These are phyloP conservation scores for Myotis yumanensis DNA, from an alignment of 2,113 vertebrate genomes.

Conservation along the genomic window DNA sequence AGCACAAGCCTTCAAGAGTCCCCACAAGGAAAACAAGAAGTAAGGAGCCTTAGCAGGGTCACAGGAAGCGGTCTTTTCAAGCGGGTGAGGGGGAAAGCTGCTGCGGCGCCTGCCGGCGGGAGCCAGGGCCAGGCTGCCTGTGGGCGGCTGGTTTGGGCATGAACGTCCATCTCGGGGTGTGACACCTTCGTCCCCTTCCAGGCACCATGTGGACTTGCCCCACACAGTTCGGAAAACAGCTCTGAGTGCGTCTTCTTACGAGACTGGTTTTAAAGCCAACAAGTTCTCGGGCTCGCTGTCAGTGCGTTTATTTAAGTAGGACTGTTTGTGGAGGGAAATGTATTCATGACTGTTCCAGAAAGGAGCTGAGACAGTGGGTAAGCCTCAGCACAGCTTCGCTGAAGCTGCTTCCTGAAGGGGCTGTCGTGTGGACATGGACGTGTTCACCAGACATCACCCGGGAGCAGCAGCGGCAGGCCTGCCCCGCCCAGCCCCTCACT, in stretches of 20 bases:
- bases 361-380: neutral
- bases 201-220: neutral
- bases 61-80: neutral
- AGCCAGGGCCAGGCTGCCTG: neutral
- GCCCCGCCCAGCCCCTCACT: neutral
- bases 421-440: neutral
- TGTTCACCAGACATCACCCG: neutral
- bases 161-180: neutral
- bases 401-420: neutral
- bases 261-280: neutral
- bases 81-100: too few relatives aligned
- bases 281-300: neutral
- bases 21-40: conserved; percentile 87
- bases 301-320: conserved; percentile 21
- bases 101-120: neutral
- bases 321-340: neutral
- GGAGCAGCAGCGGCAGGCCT: too few relatives aligned
- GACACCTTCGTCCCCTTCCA: neutral
- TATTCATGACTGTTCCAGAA: neutral
- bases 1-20: conserved; percentile 85
- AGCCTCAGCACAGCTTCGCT: neutral
- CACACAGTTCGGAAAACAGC: neutral
- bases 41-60: conserved; percentile 66
- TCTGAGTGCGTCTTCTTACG: neutral
- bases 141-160: neutral